A percentile compares a stretch with the other conserved stretches of the same genome.
Evolutionary conservation across 2,797 vertebrate genomes (phyloP).

Genomic region (Phrynocephalus vlangalii): DNA sequence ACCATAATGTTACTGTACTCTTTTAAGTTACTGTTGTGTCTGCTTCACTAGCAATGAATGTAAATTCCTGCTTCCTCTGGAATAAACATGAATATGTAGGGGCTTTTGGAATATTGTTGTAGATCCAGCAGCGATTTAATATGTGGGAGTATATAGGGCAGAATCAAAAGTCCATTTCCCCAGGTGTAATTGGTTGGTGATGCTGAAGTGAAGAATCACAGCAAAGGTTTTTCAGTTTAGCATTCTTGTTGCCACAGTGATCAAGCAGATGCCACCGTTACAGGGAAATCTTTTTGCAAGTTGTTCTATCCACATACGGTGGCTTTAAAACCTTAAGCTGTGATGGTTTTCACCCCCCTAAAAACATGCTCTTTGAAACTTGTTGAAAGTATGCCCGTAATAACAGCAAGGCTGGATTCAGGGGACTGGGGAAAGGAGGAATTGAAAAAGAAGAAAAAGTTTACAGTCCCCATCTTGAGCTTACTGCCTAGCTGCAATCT

Average conservation of each 20-base stretch:
- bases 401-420: slow-evolving; percentile 7
- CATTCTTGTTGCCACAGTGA: not conserved
- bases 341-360: too few species aligned
- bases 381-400: not conserved
- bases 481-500: not conserved
- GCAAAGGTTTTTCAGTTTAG: not conserved
- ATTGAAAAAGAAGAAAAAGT: not conserved
- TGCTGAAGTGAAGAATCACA: not conserved
- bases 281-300: not conserved
- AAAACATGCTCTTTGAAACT: not conserved
- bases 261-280: not conserved
- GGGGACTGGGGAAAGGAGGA: slow-evolving; percentile 1
- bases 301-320: not conserved
- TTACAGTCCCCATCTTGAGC: not conserved
- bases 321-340: not conserved
- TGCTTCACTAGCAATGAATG: too few species aligned
- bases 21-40: too few species aligned
- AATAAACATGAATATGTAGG: too few species aligned
- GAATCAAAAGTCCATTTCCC: not conserved
- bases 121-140: not conserved
- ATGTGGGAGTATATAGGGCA: not conserved
- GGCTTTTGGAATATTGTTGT: not conserved
- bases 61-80: not conserved
- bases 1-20: too few species aligned
- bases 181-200: not conserved